Percentiles rank a stretch among this genome's conserved stretches.
Conservation (phyloP, 1,140 invertebrate species). For the Drosophila repletoides region DNA sequence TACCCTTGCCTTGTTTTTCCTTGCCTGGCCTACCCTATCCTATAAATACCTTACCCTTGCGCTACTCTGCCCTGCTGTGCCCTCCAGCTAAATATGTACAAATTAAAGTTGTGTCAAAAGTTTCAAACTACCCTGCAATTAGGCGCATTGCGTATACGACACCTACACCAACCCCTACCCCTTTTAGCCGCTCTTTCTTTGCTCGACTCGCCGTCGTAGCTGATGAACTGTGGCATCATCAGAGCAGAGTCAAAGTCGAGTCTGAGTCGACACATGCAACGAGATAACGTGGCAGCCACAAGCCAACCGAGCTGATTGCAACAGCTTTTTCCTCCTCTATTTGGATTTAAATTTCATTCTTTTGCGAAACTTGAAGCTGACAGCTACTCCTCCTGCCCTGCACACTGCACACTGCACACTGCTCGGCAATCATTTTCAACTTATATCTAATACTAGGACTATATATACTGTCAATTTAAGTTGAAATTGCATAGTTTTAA, state of each 20-base stretch:
- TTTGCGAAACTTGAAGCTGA: too few species aligned
- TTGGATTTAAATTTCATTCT: not conserved
- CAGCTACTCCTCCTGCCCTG: too few species aligned
- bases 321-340: not conserved
- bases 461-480: too few species aligned
- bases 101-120: constrained; percentile 40
- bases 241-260: too few species aligned
- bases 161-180: too few species aligned
- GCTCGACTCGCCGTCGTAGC: too few species aligned
- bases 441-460: too few species aligned
- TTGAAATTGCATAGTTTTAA: not conserved
- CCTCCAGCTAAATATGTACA: constrained; percentile 41
- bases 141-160: constrained; percentile 41
- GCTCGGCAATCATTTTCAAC: too few species aligned
- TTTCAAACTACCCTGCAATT: constrained; percentile 31
- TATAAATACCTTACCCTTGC: not conserved
- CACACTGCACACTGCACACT: too few species aligned
- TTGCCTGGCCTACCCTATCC: not conserved
- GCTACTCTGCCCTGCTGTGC: not conserved
- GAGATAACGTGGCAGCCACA: not conserved
- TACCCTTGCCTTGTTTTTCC: not conserved
- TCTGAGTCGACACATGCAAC: too few species aligned
- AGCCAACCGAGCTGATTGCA: not conserved
- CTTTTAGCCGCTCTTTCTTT: too few species aligned
- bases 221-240: too few species aligned